A percentile compares a stretch with the other conserved stretches of the same genome.
Conservation (phyloP, 2,113 vertebrate species). For the Tapirus terrestris region DNA sequence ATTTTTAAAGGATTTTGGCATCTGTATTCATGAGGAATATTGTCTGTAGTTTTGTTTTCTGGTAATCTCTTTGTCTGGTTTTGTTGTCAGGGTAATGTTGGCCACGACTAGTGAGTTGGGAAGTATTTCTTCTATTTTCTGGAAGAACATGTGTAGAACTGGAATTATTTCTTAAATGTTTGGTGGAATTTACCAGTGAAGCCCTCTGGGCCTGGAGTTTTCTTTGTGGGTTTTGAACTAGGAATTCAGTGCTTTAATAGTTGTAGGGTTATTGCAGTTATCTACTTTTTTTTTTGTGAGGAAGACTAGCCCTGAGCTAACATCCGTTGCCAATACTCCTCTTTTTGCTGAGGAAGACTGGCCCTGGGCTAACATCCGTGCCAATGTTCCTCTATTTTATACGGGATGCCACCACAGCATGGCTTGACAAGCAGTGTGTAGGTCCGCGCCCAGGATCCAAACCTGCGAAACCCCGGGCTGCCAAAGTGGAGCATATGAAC, state of each 20-base stretch:
- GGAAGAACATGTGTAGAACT: background rate
- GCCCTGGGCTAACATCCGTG: no score
- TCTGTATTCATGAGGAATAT: conserved; percentile 11
- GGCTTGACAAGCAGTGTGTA: no score
- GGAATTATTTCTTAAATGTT: background rate
- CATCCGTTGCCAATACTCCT: no score
- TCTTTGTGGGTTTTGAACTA: conserved; percentile 24
- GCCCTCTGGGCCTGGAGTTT: background rate
- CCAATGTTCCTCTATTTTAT: no score
- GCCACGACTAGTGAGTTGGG: background rate
- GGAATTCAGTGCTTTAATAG: background rate
- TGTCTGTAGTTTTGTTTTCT: conserved; percentile 41
- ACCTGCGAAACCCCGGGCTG: no score
- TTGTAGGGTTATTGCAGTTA: background rate
- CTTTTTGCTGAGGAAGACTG: no score
- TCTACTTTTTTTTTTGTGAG: background rate
- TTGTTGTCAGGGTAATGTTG: background rate
- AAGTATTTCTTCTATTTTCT: conserved; percentile 7
- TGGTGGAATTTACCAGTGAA: background rate
- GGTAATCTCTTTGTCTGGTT: background rate
- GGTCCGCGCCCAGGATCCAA: no score
- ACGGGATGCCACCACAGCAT: no score
- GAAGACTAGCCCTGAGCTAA: no score
- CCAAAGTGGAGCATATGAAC: no score
- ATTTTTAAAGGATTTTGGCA: background rate